Base-by-base conservation (phyloP, 2,888 invertebrate species). In the Hydropsyche betteni region DNA sequence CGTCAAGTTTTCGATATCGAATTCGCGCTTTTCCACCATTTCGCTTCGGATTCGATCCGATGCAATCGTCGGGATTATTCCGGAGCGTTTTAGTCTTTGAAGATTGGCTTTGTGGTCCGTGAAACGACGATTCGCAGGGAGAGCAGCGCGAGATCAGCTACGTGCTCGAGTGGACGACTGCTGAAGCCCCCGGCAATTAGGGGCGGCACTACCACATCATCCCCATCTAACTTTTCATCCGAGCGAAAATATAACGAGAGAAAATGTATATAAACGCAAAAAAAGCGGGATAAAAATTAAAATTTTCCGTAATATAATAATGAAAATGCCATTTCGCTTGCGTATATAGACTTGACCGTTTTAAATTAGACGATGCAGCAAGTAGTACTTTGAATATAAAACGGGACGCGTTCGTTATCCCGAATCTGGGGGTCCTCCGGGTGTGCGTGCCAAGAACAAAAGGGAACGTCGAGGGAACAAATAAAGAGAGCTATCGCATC, bases 101-200 rank as follows among this genome's bases (percentile, higher is more conserved):
- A 58, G 55, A 58, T 72, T 58, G 55, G 38, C 58, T 72, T 72
- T 72, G 72, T 55, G 72, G 72, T 50, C 55, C n/a, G 58, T 14
- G 72, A 16, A 70, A 12, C 53, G 36, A 34, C 10, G 70, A 14
- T 52, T 70, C 70, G 52, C 70, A 36, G 52, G 61, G 68, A 10
- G 24, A 74, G 55, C 36, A 55, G 14, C 6, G 58, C n/a, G 52
- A 64, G 75, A 76, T 74, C 77, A 77, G 78, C 81, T 81, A 81
- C 81, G 80, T 79, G 81, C 82, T 82, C 82, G 82, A 82, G 82
- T 82, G 81, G 80, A 80, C 79, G 80, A 75, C 81, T 76, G 79
- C 80, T 76, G 79, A 78, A 79, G 80, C 79, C 81, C 58, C 55
- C 36, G 72, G 72, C 72, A 72, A 72, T 72, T 72, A 70, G 61